These are phyloP conservation scores for Gobionotothen gibberifrons DNA, from an alignment of 2,797 vertebrate genomes.

Conservation along the genomic window DNA sequence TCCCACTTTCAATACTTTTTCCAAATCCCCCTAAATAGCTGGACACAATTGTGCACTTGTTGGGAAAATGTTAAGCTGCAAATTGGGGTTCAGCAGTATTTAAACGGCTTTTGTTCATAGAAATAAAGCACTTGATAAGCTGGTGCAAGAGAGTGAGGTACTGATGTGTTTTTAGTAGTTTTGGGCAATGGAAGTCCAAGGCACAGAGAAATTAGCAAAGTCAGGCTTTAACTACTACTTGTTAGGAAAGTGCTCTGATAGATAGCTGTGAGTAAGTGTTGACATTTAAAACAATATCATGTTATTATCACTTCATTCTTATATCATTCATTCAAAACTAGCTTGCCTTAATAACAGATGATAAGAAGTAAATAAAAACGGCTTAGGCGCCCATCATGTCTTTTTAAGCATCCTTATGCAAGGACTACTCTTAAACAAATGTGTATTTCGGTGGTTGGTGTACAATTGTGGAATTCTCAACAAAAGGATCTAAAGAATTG, in stretches of 20 bases:
- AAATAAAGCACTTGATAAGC: not conserved
- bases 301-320: too few relatives aligned
- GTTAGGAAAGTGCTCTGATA: not conserved
- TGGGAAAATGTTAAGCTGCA: not conserved
- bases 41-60: not conserved
- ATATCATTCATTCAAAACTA: too few relatives aligned
- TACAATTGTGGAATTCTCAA: too few relatives aligned
- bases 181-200: not conserved
- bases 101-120: not conserved
- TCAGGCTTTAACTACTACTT: not conserved
- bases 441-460: too few relatives aligned
- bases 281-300: too few relatives aligned
- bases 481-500: too few relatives aligned
- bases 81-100: not conserved
- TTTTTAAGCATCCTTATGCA: too few relatives aligned
- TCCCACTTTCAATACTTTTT: too few relatives aligned
- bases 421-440: too few relatives aligned
- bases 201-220: not conserved
- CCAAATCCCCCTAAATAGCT: not conserved
- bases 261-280: too few relatives aligned
- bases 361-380: not conserved
- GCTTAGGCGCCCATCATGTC: not conserved
- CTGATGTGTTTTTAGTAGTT: not conserved
- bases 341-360: not conserved
- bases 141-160: constrained; percentile 1